Conservation (phyloP, 1,140 invertebrate genomes). For the Heliconius himera region DNA sequence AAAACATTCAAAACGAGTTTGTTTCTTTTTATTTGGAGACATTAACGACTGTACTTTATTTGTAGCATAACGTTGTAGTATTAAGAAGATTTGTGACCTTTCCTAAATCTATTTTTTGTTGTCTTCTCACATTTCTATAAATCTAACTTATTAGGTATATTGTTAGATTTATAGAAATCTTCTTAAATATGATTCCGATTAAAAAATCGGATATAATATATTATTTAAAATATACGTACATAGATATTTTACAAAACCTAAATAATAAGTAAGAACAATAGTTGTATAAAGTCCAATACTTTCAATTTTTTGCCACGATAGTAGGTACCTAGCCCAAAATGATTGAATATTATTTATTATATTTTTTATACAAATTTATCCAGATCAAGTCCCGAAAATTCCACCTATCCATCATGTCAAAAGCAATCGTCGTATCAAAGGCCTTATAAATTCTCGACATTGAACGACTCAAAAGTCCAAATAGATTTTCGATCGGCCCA, state of each 20-base stretch:
- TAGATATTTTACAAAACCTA: too few species aligned
- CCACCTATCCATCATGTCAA: constrained; percentile 19
- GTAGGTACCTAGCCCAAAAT: too few species aligned
- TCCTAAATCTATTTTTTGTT: neutral
- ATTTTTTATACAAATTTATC: constrained; percentile 1
- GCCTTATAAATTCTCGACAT: constrained; percentile 44
- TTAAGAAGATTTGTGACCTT: neutral
- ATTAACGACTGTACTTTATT: neutral
- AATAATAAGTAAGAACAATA: too few species aligned
- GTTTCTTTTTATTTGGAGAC: neutral
- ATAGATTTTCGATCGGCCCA: constrained; percentile 46
- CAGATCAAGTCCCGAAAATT: neutral
- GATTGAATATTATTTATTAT: neutral
- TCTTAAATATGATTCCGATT: neutral
- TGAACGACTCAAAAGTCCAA: constrained; percentile 42
- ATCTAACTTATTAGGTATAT: too few species aligned
- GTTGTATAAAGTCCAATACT: too few species aligned
- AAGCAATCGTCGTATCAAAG: constrained; percentile 37
- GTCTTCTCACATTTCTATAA: too few species aligned
- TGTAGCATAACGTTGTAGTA: neutral
- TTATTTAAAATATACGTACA: too few species aligned
- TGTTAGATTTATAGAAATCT: too few species aligned
- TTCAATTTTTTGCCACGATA: too few species aligned
- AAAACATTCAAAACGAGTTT: neutral
- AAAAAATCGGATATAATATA: too few species aligned